Percentiles rank a stretch among this genome's conserved stretches.
These are phyloP conservation scores for Pseudomyrmex concolor DNA, from an alignment of 1,140 invertebrate genomes.

Conservation along the genomic window DNA sequence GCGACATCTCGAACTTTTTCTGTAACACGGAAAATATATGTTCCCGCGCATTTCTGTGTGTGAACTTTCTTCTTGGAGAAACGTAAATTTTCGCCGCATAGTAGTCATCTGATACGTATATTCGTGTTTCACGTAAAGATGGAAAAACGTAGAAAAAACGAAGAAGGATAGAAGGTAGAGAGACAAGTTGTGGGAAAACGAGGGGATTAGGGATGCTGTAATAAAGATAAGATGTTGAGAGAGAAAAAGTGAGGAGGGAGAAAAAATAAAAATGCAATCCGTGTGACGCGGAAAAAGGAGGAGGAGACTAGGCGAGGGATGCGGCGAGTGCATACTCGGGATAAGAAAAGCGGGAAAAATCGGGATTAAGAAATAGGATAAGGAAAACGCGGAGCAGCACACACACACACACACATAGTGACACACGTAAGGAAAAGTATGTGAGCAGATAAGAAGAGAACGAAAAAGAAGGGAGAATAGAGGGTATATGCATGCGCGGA, in stretches of 20 bases:
- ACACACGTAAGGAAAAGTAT: not conserved
- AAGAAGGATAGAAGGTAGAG: not conserved
- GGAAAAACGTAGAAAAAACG: not conserved
- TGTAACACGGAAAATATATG: no score
- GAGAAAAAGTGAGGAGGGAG: slow-evolving; percentile 1
- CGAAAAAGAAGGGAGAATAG: not conserved
- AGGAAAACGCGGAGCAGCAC: slow-evolving; percentile 8
- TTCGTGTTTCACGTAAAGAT: slow-evolving; percentile 26
- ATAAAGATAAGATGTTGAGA: slow-evolving; percentile 45
- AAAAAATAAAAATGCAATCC: slow-evolving; percentile 15
- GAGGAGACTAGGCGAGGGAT: not conserved
- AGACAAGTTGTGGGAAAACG: slow-evolving; percentile 30
- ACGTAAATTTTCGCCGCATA: slow-evolving; percentile 26
- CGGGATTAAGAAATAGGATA: slow-evolving; percentile 47
- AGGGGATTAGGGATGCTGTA: slow-evolving; percentile 37
- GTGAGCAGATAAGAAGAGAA: slow-evolving; percentile 12
- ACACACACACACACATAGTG: no score
- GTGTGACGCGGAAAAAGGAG: not conserved
- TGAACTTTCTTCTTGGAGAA: not conserved
- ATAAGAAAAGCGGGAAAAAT: slow-evolving; percentile 32
- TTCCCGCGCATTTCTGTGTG: no score
- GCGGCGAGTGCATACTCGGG: slow-evolving; percentile 15
- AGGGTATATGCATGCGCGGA: slow-evolving; percentile 8
- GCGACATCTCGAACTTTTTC: no score
- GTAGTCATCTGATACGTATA: slow-evolving; percentile 36